Evolutionary conservation across 2,888 invertebrate genomes (phyloP).

Genomic region (Epinotia ramella): DNA sequence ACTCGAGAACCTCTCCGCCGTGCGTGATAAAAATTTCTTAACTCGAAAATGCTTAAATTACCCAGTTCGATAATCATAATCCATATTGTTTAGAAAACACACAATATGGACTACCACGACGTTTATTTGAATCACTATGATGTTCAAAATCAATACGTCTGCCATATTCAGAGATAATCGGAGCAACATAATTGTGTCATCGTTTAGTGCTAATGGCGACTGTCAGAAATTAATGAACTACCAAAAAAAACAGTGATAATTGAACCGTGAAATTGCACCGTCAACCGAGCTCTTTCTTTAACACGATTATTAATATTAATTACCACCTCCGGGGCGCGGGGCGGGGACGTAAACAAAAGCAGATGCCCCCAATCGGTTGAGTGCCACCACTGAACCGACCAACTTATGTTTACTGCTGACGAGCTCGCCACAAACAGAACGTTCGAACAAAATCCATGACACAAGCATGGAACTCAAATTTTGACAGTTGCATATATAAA

Average conservation of each 20-base stretch:
- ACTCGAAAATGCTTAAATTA: too few species aligned
- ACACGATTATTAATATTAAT: constrained; percentile 72
- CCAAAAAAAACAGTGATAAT: constrained; percentile 25
- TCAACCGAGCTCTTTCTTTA: constrained; percentile 57
- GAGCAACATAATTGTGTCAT: background rate
- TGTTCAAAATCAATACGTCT: too few species aligned
- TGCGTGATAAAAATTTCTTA: too few species aligned
- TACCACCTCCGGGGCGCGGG: constrained; percentile 47
- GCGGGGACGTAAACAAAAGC: constrained; percentile 58
- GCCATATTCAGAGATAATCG: too few species aligned
- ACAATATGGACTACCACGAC: too few species aligned
- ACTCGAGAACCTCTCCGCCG: too few species aligned
- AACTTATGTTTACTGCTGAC: constrained; percentile 30
- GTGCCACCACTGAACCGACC: constrained; percentile 50
- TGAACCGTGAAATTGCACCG: constrained; percentile 46
- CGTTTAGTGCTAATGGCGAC: background rate
- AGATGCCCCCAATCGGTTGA: constrained; percentile 66
- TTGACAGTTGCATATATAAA: constrained; percentile 15
- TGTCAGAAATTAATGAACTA: constrained; percentile 30
- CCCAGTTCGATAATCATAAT: too few species aligned
- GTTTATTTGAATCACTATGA: too few species aligned
- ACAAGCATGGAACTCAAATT: constrained; percentile 2
- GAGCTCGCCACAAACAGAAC: constrained; percentile 7
- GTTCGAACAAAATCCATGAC: background rate
- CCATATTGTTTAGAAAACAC: too few species aligned